Conservation (phyloP, 1,140 invertebrate species). For the Neotoxoptera formosana region DNA sequence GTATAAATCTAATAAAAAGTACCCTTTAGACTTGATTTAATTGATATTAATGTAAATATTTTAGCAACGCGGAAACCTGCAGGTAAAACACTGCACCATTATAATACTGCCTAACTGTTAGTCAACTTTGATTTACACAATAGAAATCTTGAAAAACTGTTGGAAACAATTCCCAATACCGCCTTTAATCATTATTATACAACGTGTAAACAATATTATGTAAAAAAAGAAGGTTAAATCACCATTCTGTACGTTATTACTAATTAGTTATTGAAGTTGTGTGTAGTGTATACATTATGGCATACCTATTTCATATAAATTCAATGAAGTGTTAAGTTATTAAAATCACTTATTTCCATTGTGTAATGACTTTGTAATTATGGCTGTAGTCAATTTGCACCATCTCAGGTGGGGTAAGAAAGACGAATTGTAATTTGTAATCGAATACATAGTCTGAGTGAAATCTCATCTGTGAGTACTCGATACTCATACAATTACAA, state of each 20-base stretch:
- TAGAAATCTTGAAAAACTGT: neutral
- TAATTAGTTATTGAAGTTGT: neutral
- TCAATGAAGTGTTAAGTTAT: neutral
- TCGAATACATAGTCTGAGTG: too few species aligned
- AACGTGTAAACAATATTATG: neutral
- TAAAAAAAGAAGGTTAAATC: neutral
- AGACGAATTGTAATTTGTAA: too few species aligned
- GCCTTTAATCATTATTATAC: neutral
- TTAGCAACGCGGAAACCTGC: neutral
- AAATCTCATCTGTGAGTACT: too few species aligned
- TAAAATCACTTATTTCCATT: neutral
- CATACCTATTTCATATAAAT: neutral
- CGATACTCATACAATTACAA: too few species aligned
- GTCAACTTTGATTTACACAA: neutral
- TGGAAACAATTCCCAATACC: neutral
- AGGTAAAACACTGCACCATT: neutral
- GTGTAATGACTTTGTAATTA: neutral
- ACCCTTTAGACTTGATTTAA: neutral
- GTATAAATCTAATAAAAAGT: neutral
- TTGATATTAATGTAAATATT: conserved; percentile 24
- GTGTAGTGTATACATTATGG: neutral
- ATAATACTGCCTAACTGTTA: neutral
- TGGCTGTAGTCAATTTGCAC: too few species aligned
- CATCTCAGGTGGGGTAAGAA: too few species aligned
- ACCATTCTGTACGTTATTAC: neutral